Conservation (phyloP, 2,113 vertebrate species). For the Hiodon tergisus region DNA sequence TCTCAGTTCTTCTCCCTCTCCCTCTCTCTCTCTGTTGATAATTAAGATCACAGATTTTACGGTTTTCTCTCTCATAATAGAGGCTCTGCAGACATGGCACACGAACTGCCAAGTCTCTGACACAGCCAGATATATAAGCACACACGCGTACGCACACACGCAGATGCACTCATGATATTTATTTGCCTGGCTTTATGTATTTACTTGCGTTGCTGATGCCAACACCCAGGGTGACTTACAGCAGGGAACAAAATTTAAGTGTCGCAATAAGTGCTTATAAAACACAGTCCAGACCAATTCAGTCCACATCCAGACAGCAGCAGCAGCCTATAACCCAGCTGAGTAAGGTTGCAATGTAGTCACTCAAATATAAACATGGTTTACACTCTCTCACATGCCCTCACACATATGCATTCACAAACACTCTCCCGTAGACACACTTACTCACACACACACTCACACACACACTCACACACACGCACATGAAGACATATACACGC, state of each 20-base stretch:
- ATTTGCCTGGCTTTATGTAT: conserved; percentile 51
- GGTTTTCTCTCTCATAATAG: conserved; percentile 57
- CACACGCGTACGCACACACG: conserved; percentile 22
- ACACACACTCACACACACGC: neutral
- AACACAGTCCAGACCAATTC: conserved; percentile 38
- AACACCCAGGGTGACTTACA: conserved; percentile 47
- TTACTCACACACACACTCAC: no score
- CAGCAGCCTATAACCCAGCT: conserved; percentile 47
- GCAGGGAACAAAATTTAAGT: conserved; percentile 53
- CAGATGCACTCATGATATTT: conserved; percentile 44
- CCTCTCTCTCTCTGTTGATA: conserved; percentile 47
- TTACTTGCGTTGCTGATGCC: conserved; percentile 36
- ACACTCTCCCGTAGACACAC: no score
- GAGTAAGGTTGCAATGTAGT: conserved; percentile 36
- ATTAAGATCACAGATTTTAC: conserved; percentile 63
- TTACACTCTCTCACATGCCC: neutral
- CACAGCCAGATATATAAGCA: conserved; percentile 24
- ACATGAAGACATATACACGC: neutral
- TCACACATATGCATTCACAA: conserved; percentile 20
- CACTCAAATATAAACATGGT: neutral
- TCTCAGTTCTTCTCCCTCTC: conserved; percentile 16
- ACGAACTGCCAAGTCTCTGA: conserved; percentile 43
- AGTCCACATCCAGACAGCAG: conserved; percentile 34
- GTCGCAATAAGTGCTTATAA: conserved; percentile 34
- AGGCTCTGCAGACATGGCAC: conserved; percentile 49